Percentiles rank a stretch among this genome's conserved stretches.
These are phyloP conservation scores for Pterocles gutturalis DNA, from an alignment of 2,113 vertebrate species.

Conservation along the genomic window DNA sequence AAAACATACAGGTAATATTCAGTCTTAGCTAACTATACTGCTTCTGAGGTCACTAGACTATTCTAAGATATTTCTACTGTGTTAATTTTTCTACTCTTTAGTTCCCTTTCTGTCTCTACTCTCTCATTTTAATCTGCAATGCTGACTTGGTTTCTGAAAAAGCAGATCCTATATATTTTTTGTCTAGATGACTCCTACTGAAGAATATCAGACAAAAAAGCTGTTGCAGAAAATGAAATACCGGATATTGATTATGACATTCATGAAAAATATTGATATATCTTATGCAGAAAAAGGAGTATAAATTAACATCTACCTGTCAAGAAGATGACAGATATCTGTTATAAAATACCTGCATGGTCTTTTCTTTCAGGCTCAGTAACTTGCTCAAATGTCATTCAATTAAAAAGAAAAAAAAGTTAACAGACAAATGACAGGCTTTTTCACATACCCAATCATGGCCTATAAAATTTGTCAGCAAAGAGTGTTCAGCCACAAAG, in stretches of 20 bases:
- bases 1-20: not conserved
- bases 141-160: not conserved
- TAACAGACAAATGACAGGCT: not conserved
- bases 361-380: not conserved
- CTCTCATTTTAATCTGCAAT: not conserved
- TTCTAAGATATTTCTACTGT: not conserved
- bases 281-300: not conserved
- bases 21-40: not conserved
- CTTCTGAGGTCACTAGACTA: not conserved
- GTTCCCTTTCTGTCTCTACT: not conserved
- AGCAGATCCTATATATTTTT: not conserved
- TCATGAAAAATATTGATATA: slow-evolving; percentile 25
- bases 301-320: slow-evolving; percentile 35
- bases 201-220: not conserved
- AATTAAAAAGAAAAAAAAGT: slow-evolving; percentile 5
- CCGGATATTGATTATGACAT: slow-evolving; percentile 19
- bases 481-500: not conserved
- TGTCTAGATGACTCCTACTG: not conserved
- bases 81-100: not conserved
- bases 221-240: slow-evolving; percentile 18
- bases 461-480: not conserved
- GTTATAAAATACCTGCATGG: slow-evolving; percentile 22
- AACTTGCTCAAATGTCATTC: slow-evolving; percentile 12
- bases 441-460: not conserved
- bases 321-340: slow-evolving; percentile 6